Percentiles rank a stretch among this genome's conserved stretches.
phyloP scores from a whole-genome alignment of 2,888 invertebrate genomes.

The Mantis religiosa region DNA sequence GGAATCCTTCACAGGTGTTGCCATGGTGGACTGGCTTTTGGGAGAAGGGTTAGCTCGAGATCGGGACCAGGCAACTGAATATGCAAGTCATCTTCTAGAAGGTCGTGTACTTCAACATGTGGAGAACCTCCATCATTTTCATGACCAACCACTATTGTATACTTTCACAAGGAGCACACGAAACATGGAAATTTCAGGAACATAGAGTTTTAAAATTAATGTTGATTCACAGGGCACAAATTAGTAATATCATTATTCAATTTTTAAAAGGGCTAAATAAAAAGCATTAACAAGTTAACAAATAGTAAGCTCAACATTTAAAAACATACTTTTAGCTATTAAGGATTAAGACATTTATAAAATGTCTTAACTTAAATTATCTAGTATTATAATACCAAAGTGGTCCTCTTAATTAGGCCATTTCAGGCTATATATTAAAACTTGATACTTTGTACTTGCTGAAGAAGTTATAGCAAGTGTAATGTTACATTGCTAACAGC shows the following conservation, averaged over 20 bases:
- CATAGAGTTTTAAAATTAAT: neutral
- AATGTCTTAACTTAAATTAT: too few species aligned
- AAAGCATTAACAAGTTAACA: too few species aligned
- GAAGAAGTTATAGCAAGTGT: too few species aligned
- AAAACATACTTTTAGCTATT: too few species aligned
- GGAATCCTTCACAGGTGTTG: constrained; percentile 77
- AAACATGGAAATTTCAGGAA: neutral
- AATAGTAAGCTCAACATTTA: too few species aligned
- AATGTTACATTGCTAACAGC: too few species aligned
- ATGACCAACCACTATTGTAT: constrained; percentile 73
- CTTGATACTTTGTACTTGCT: too few species aligned
- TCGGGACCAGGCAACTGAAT: constrained; percentile 72
- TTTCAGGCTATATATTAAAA: too few species aligned
- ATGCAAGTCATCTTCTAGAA: constrained; percentile 77
- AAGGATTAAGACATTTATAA: too few species aligned
- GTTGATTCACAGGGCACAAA: neutral
- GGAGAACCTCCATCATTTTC: constrained; percentile 78
- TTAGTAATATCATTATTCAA: neutral
- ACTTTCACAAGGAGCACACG: constrained; percentile 50
- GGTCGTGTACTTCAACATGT: constrained; percentile 83
- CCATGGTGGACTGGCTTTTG: constrained; percentile 82
- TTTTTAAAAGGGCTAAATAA: too few species aligned
- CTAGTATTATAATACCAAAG: too few species aligned
- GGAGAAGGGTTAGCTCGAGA: constrained; percentile 75
- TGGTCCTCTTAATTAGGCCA: too few species aligned